These are phyloP conservation scores for Pteruthius melanotis DNA, from an alignment of 2,113 vertebrate genomes.

Conservation along the genomic window DNA sequence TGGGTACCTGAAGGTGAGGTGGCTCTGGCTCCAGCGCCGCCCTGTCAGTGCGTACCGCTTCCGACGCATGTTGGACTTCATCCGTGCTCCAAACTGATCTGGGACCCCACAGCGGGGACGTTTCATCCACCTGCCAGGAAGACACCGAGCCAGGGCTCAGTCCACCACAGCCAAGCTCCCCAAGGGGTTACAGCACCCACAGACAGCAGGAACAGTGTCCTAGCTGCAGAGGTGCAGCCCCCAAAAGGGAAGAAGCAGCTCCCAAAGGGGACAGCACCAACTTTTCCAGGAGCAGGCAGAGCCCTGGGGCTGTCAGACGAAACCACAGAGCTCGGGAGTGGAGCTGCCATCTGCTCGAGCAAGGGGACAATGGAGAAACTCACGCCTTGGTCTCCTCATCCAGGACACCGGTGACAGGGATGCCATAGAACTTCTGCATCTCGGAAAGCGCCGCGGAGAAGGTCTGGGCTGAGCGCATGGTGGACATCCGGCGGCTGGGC, in stretches of 20 bases:
- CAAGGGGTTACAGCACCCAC: neutral
- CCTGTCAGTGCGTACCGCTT: slow-evolving; percentile 87
- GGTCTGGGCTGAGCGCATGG: slow-evolving; percentile 89
- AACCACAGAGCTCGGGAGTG: fast-evolving
- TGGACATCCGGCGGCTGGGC: slow-evolving; percentile 90
- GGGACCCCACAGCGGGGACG: slow-evolving; percentile 91
- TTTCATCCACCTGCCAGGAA: slow-evolving; percentile 84
- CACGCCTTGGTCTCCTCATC: slow-evolving; percentile 84
- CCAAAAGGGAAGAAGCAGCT: neutral
- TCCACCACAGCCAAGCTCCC: neutral
- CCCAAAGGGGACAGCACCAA: neutral
- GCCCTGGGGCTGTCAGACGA: neutral
- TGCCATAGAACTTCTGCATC: slow-evolving; percentile 95
- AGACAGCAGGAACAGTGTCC: fast-evolving
- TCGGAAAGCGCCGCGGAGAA: slow-evolving; percentile 84
- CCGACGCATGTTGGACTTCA: slow-evolving; percentile 74
- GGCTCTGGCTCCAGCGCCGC: slow-evolving; percentile 84
- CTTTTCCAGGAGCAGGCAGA: neutral
- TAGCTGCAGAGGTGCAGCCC: too few relatives aligned
- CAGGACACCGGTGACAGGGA: slow-evolving; percentile 84
- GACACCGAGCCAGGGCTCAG: neutral
- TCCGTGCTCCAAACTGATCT: slow-evolving; percentile 76
- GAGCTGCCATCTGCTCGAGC: neutral
- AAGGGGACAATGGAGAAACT: slow-evolving; percentile 20
- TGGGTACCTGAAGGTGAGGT: slow-evolving; percentile 88